Conservation (phyloP, 2,888 invertebrate species). For the Hydrotaea cyrtoneurina region DNA sequence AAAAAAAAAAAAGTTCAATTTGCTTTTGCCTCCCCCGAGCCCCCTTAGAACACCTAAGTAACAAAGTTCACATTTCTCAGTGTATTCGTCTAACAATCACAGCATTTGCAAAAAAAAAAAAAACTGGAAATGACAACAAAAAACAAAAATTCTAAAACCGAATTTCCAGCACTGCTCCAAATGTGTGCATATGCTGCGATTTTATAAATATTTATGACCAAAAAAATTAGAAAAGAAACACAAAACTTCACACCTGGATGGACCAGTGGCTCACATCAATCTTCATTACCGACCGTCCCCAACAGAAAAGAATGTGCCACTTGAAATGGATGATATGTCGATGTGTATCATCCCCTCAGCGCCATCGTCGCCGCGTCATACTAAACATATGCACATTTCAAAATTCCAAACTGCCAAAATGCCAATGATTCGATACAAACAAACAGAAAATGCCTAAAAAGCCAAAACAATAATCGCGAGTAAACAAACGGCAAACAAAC, state of each 20-base stretch:
- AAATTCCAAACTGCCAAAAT: too few relatives aligned
- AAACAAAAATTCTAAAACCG: neutral
- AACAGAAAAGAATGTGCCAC: conserved; percentile 2
- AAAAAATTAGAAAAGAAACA: neutral
- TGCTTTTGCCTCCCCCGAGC: too few relatives aligned
- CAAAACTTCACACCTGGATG: conserved; percentile 5
- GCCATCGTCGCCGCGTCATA: neutral
- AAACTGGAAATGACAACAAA: neutral
- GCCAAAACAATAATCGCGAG: neutral
- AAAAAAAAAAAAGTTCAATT: too few relatives aligned
- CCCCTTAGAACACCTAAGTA: too few relatives aligned
- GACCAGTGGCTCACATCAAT: neutral
- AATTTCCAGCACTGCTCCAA: neutral
- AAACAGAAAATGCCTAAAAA: neutral
- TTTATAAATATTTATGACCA: neutral
- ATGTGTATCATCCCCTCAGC: neutral
- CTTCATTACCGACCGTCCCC: neutral
- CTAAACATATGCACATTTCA: neutral
- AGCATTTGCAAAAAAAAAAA: neutral
- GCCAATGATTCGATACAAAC: neutral
- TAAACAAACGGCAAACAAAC: conserved; percentile 8
- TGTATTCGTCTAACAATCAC: too few relatives aligned
- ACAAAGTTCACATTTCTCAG: too few relatives aligned
- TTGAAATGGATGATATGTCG: neutral
- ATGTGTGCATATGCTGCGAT: neutral